phyloP scores from a whole-genome alignment of 1,140 invertebrate genomes.

The Halyomorpha halys region DNA sequence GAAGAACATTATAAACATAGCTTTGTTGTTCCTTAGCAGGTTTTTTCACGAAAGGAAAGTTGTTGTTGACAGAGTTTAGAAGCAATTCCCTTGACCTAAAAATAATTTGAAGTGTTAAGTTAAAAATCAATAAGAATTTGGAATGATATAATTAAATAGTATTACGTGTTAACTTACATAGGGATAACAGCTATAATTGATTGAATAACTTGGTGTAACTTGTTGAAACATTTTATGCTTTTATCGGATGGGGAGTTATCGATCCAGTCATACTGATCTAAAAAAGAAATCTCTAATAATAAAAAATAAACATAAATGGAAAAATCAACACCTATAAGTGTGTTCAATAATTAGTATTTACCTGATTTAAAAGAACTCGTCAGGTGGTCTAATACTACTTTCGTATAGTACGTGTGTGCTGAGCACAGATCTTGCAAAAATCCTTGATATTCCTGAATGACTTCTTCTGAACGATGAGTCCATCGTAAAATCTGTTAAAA shows the following conservation, averaged over 20 bases:
- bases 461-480: constrained; percentile 39
- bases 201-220: constrained; percentile 46
- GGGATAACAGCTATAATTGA: constrained; percentile 47
- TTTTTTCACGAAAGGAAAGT: constrained; percentile 54
- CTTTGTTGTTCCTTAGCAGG: constrained; percentile 34
- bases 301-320: constrained; percentile 17
- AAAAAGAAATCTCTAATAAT: constrained; percentile 27
- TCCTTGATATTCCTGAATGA: constrained; percentile 44
- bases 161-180: constrained; percentile 42
- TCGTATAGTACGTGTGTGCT: constrained; percentile 49
- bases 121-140: constrained; percentile 24
- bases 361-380: constrained; percentile 45
- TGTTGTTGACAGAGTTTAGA: constrained; percentile 39
- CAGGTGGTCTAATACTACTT: constrained; percentile 46
- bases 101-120: constrained; percentile 22
- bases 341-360: constrained; percentile 31
- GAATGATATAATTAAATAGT: constrained; percentile 24
- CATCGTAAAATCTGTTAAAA: constrained; percentile 42
- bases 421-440: constrained; percentile 52
- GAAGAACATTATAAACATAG: constrained; percentile 32
- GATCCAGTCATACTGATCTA: constrained; percentile 37
- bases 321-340: background rate
- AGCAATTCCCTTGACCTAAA: constrained; percentile 45
- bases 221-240: constrained; percentile 39
- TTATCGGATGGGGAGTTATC: constrained; percentile 37